Evolutionary conservation across 2,113 vertebrate genomes (phyloP).

Genomic region (Bufo bufo): DNA sequence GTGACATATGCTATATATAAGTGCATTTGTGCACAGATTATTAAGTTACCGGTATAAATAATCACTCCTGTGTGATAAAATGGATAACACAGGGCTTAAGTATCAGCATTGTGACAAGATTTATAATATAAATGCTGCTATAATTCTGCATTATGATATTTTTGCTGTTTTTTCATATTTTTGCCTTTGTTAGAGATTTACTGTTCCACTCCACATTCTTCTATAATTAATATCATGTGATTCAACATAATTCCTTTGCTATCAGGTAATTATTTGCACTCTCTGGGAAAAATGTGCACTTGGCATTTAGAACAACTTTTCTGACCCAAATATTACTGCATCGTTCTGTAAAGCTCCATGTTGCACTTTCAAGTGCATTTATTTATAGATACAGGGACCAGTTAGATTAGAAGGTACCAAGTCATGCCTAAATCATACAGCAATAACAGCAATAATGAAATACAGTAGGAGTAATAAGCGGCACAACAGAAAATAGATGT

Average conservation of each 20-base stretch:
- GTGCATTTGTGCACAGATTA: neutral
- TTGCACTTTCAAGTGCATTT: neutral
- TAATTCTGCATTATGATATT: neutral
- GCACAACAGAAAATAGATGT: too few species aligned
- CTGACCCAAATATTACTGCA: neutral
- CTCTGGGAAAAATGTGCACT: neutral
- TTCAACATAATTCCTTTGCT: conserved; percentile 15
- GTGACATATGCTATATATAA: neutral
- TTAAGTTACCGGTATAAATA: neutral
- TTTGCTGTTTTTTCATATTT: neutral
- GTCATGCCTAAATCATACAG: too few species aligned
- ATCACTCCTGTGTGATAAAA: neutral
- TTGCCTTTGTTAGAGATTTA: conserved; percentile 19
- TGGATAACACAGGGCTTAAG: neutral
- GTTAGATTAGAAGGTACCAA: too few species aligned
- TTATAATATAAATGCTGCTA: neutral
- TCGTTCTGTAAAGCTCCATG: neutral
- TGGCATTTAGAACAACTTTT: neutral
- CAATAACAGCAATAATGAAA: too few species aligned
- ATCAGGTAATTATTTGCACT: neutral
- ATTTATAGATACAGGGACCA: neutral
- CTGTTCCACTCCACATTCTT: conserved; percentile 1
- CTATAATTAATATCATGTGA: conserved; percentile 32
- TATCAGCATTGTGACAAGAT: neutral
- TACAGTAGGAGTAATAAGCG: too few species aligned